Evolutionary conservation across 2,797 vertebrate genomes (phyloP), one percentile per base, ranked within the genome.

Genomic region (Pampus argenteus): DNA sequence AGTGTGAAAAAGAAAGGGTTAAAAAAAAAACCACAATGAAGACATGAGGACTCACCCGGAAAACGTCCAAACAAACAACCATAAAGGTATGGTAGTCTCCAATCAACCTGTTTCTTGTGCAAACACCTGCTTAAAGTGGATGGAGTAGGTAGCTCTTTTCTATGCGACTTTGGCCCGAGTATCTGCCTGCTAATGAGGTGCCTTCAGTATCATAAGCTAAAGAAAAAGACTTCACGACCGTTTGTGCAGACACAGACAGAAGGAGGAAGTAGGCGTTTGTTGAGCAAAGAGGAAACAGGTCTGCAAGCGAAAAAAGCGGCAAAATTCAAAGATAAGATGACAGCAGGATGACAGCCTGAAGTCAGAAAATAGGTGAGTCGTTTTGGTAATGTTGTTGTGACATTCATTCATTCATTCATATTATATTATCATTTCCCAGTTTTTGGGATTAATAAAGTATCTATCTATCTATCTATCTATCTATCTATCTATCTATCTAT

Each of bases 191-290:
- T 55, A 68, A 68, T 25, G 40, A 69, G 42, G 38, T 17, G 63
- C 57, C 70, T 71, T 58, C 51, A 70, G 79, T 83, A 85, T 86
- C 84, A 76, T 47, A 74, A 62, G 51, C 64, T 54, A 71, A 3
- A 40, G 50, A 81, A 54, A 76, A 80, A 79, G 66, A 75, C 86
- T 72, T 82, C 49, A 78, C 76, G 65, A 55, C 28, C 22, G 61
- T 86, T 55, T 65, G 72, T 63, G 69, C 79, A 60, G 79, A 85
- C 59, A 84, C 76, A 73, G 63, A 86, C 78, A 87, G 86, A 93
- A 92, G 86, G 82, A 93, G 95, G 95, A 95, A 95, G 93, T 95
- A 90, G 94, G 94, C 91, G 93, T 94, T 90, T 83, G 63, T 90
- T 51, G 34, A 77, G 69, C 84, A 87, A 93, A 92, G 82, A 95